Evolutionary conservation across 1,140 invertebrate genomes (phyloP), one percentile per base, ranked within the genome.

Genomic region (Microplitis demolitor): DNA sequence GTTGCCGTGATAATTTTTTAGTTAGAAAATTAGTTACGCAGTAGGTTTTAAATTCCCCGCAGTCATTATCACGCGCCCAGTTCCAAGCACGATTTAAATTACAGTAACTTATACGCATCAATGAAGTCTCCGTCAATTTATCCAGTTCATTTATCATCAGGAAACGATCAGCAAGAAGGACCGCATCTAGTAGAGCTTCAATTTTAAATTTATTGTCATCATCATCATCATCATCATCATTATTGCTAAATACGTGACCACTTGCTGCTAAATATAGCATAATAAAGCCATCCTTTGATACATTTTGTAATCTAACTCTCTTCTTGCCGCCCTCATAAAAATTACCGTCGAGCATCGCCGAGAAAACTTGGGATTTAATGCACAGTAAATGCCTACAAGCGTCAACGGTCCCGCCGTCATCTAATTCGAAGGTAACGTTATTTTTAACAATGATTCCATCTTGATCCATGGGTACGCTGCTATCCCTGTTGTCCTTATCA

Each of bases 261-360:
- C 84, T 83, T 0, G 87, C 85, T 33, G 85, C 88, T 4, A 87
- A 79, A 39, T 91, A 75, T 0, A 92, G 78, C 2, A 88, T 88
- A 1, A 88, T 83, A 1, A 93, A 79, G 0, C 89, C 88, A 9
- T 87, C 85, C 71, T 87, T 89, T 0, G 89, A 86, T 0, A 90
- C 89, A 68, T 92, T 88, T 76, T 85, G 87, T 2, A 92, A 71
- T 11, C 84, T 82, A 0, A 92, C 88, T 68, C 83, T 83, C 53
- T 86, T 87, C 77, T 92, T 88, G 5, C 84, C 83, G 0, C 91
- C 91, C 79, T 93, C 92, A 37, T 88, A 90, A 78, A 93, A 93
- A 31, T 87, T 84, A 1, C 92, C 92, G 72, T 89, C 88, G 1
- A 93, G 83, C 89, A 93, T 90, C 0, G 90, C 90, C 13, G 87